A percentile compares a stretch with the other conserved stretches of the same genome.
phyloP scores from a whole-genome alignment of 2,888 invertebrate species.

The Morpho helenor region DNA sequence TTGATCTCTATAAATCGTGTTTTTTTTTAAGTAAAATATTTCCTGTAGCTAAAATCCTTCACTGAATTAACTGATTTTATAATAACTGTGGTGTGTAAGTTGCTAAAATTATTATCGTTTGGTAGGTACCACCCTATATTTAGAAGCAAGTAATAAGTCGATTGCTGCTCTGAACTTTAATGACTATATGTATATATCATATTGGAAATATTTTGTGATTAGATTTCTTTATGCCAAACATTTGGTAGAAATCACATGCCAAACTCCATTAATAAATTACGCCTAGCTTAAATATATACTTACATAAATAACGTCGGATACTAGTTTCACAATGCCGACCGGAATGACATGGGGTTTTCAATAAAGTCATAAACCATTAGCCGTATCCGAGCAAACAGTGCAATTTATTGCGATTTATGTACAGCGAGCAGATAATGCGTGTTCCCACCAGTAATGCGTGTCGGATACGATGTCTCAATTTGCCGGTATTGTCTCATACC shows the following conservation, averaged over 20 bases:
- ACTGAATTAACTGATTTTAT: too few species aligned
- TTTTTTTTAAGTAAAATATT: too few species aligned
- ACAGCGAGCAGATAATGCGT: constrained; percentile 5
- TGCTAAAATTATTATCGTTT: too few species aligned
- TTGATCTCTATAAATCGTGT: too few species aligned
- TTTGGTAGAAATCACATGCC: neutral
- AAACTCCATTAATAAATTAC: neutral
- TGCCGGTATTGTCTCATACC: constrained; percentile 56
- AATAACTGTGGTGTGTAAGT: too few species aligned
- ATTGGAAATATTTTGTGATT: too few species aligned
- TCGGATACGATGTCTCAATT: constrained; percentile 71
- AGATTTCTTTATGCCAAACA: too few species aligned
- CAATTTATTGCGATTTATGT: constrained; percentile 22
- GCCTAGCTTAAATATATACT: neutral
- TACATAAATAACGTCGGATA: constrained; percentile 1
- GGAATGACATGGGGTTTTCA: constrained; percentile 5
- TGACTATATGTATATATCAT: too few species aligned
- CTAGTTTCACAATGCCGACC: neutral
- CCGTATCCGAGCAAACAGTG: constrained; percentile 5
- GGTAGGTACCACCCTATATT: too few species aligned
- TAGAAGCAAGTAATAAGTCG: too few species aligned
- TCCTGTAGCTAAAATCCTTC: too few species aligned
- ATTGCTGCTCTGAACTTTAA: too few species aligned
- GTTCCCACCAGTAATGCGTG: constrained; percentile 46
- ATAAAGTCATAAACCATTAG: constrained; percentile 8